Evolutionary conservation across 2,888 invertebrate species (phyloP).

Genomic region (Rotaria macrura): DNA sequence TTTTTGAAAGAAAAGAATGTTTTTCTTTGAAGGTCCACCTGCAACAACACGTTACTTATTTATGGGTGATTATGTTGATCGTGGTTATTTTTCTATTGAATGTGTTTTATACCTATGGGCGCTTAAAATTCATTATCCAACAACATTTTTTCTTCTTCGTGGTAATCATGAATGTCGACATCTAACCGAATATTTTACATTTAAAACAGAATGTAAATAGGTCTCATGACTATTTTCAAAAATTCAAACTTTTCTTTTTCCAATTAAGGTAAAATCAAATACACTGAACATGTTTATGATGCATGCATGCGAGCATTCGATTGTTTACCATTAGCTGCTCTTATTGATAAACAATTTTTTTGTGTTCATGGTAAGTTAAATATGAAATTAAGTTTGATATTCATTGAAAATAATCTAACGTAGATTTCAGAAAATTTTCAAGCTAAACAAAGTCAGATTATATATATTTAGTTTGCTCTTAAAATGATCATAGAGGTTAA

Average conservation of each 20-base stretch:
- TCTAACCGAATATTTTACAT: slow-evolving; percentile 32
- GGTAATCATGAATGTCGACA: slow-evolving; percentile 33
- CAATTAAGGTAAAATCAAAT: slow-evolving; percentile 21
- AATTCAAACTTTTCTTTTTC: neutral
- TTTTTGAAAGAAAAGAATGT: neutral
- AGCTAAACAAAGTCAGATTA: too few species aligned
- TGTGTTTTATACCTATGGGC: slow-evolving; percentile 29
- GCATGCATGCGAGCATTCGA: slow-evolving; percentile 26
- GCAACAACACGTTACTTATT: slow-evolving; percentile 25
- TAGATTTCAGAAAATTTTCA: too few species aligned
- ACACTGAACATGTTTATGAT: slow-evolving; percentile 24
- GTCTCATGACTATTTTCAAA: neutral
- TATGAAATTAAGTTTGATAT: too few species aligned
- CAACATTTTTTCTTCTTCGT: slow-evolving; percentile 26
- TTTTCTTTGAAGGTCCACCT: neutral
- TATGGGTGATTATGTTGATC: slow-evolving; percentile 33
- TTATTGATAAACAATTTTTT: slow-evolving; percentile 30
- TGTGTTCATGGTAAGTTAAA: slow-evolving; percentile 15
- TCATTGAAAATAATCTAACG: too few species aligned
- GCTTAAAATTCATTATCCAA: slow-evolving; percentile 27
- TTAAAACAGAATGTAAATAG: slow-evolving; percentile 24
- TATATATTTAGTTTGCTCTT: too few species aligned
- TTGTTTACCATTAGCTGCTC: slow-evolving; percentile 27
- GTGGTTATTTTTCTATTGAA: slow-evolving; percentile 30
- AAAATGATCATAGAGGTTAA: too few species aligned